These are phyloP conservation scores for Siderastrea radians DNA, from an alignment of 92 coral and sea anemone species.

Conservation along the genomic window DNA sequence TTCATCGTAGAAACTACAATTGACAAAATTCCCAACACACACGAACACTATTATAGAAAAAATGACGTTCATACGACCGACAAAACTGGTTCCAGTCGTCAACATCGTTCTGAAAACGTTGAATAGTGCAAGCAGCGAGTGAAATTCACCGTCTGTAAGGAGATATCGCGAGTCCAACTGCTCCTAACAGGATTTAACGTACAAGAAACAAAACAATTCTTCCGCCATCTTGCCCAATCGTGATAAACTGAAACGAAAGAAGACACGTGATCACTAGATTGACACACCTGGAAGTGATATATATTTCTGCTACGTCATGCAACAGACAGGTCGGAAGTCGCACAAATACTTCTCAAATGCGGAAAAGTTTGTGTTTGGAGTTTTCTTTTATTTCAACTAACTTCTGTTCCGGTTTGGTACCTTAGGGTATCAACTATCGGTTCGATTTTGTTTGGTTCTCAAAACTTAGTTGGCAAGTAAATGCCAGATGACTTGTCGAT, in stretches of 20 bases:
- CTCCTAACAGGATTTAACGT: slow-evolving; percentile 15
- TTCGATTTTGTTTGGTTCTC: no score
- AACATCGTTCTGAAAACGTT: background rate
- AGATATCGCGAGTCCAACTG: background rate
- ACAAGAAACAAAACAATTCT: background rate
- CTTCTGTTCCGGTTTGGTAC: background rate
- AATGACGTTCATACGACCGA: slow-evolving; percentile 8
- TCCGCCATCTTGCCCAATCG: slow-evolving; percentile 36
- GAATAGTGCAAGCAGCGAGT: background rate
- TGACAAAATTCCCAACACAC: slow-evolving; percentile 29
- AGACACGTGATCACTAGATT: slow-evolving; percentile 33
- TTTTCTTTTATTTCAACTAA: background rate
- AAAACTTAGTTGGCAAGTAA: no score
- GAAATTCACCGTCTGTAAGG: slow-evolving; percentile 6
- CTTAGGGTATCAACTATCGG: no score
- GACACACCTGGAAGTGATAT: slow-evolving; percentile 31
- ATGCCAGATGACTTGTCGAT: no score
- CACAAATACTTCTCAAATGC: background rate
- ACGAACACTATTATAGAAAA: slow-evolving; percentile 5
- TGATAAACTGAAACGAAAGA: background rate
- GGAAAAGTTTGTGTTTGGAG: background rate
- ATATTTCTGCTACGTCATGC: slow-evolving; percentile 1
- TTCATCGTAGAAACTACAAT: slow-evolving; percentile 81
- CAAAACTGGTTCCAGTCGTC: background rate
- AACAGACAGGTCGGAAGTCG: background rate